Evolutionary conservation across 1,140 invertebrate genomes (phyloP), one percentile per base, ranked within the genome.

Genomic region (Drosophila takahashii): DNA sequence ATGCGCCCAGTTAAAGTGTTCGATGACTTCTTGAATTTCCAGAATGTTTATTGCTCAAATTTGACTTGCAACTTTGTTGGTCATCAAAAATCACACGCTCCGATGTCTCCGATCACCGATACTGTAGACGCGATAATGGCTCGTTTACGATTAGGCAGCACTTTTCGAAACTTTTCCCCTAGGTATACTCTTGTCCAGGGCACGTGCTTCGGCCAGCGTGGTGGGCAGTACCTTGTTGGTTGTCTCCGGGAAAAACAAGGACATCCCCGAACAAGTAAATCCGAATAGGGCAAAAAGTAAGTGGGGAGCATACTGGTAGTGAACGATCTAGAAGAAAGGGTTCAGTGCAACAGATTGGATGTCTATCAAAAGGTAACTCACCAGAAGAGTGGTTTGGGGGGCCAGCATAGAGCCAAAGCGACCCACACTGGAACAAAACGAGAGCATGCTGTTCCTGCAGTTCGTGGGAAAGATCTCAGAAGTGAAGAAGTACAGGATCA

Each of bases 401-500:
- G 96, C 95, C 29, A 96, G 89, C 91, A 96, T 95, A n/a, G 95
- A 95, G 5, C 96, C 96, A 61, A 95, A 84, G 36, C 95, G 92
- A 22, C 95, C 96, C 48, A 96, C 92, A 90, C 96, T 95, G 29
- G 95, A 96, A 79, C 95, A 95, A 59, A 93, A 95, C 50, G 92
- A 95, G 26, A 96, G 93, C 22, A 95, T 91, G 16, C 95, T 95
- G 62, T 94, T 94, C 53, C 95, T 93, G 59, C 94, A 91, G 44
- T 92, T 93, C 5, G 95, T 96, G 8, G 96, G 95, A 83, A 96
- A 96, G 85, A 96, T 92, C 92, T 96, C 96, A 11, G 95, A 93
- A 3, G 95, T 95, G 76, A 95, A 95, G 64, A 96, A 93, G 91
- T 95, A 96, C 16, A 95, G 87, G 5, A 94, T 93, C 74, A 94